Base-by-base conservation (phyloP, 2,113 vertebrate genomes). In the Engraulis encrasicolus region DNA sequence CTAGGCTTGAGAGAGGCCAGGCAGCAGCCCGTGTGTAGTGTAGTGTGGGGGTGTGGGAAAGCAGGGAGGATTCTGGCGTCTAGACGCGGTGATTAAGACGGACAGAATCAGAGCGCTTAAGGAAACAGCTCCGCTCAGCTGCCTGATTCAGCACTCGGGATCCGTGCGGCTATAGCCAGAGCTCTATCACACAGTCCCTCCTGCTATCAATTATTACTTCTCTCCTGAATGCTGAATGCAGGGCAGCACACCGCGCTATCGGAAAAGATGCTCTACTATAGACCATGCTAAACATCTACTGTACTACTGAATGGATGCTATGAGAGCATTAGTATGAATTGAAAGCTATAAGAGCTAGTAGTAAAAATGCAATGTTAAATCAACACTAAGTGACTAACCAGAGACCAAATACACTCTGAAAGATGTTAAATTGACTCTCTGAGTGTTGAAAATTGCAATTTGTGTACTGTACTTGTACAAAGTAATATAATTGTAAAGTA, bases 61-160 rank as follows among this genome's bases (percentile, higher is more conserved):
- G 14, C 27, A 74, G 66, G 66, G 27, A 15, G 27, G 66, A 34
- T 58, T 23, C 4, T 6, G 0, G 54, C 15, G 66, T 74, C 66
- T 74, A 74, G 66, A 74, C 66, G 66, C 66, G 17, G 66, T 74
- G 66, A 74, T 74, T 74, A 74, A 74, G 66, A 74, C 66, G 31
- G 66, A 74, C 66, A 74, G 66, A 74, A 74, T 15, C 14, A 15
- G 66, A 74, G 27, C 31, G 66, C 12, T 15, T 74, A 74, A 66
- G 66, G 34, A 36, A 74, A 15, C 31, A 15, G 66, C 27, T 34
- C 66, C 18, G 31, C 27, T 34, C 66, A 17, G 31, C 14, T 74
- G 23, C 11, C 66, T 74, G 66, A 74, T 74, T 74, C 66, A 74
- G 66, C 66, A 74, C 23, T 74, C 34, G 31, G 27, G 23, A 23